A percentile compares a stretch with the other conserved stretches of the same genome.
These are phyloP conservation scores for Trichopria drosophilae DNA, from an alignment of 2,888 invertebrate species.

Conservation along the genomic window DNA sequence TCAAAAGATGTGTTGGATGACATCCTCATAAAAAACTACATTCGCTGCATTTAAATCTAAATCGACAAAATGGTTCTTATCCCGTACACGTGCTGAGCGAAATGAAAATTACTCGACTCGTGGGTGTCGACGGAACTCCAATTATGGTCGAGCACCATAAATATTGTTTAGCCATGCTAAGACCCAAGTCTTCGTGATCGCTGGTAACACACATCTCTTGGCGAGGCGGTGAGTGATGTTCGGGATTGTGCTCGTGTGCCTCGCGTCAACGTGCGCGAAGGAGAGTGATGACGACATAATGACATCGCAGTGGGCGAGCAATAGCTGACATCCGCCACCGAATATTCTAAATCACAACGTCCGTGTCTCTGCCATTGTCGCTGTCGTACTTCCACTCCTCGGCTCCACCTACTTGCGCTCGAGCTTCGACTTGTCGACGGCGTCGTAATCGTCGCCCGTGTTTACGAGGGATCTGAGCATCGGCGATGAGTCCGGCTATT, in stretches of 20 bases:
- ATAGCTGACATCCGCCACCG: conserved; percentile 58
- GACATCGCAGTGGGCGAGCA: conserved; percentile 58
- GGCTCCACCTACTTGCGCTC: conserved; percentile 16
- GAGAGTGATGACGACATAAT: conserved; percentile 59
- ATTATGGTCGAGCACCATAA: conserved; percentile 52
- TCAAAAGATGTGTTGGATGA: too few relatives aligned
- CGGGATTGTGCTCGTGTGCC: conserved; percentile 55
- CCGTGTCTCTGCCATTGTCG: conserved; percentile 30
- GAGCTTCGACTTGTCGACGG: too few relatives aligned
- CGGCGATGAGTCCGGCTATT: conserved; percentile 34
- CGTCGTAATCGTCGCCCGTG: conserved; percentile 43
- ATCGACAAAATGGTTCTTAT: too few relatives aligned
- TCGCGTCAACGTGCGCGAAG: conserved; percentile 56
- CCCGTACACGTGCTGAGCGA: too few relatives aligned
- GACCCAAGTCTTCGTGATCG: too few relatives aligned
- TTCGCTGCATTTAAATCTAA: too few relatives aligned
- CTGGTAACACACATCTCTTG: conserved; percentile 38
- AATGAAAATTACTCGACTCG: too few relatives aligned
- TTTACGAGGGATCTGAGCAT: conserved; percentile 41
- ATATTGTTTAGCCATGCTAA: conserved; percentile 54
- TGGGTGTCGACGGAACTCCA: conserved; percentile 54
- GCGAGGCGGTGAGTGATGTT: conserved; percentile 53
- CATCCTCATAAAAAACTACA: too few relatives aligned
- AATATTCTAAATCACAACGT: conserved; percentile 57
- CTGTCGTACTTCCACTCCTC: conserved; percentile 28